phyloP scores from a whole-genome alignment of 2,113 vertebrate genomes.

The Myiagra hebetior region DNA sequence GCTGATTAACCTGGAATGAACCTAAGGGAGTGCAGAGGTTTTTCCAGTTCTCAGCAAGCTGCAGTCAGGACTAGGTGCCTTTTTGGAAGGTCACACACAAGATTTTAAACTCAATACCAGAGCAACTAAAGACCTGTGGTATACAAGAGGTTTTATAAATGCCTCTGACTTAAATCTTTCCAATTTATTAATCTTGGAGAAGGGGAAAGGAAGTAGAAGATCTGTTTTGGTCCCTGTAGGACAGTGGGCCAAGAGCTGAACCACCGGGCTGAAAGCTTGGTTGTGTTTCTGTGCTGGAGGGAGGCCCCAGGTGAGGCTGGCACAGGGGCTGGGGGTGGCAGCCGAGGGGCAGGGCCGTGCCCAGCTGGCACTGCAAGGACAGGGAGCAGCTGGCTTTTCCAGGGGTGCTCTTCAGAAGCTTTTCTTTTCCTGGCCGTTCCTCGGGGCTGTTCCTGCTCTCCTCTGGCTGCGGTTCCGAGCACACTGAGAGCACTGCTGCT shows the following conservation, averaged over 20 bases:
- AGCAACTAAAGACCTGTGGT: not conserved
- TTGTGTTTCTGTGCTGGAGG: not conserved
- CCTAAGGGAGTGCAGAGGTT: not conserved
- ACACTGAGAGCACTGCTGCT: not conserved
- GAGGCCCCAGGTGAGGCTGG: not conserved
- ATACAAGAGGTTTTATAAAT: not conserved
- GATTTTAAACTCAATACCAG: not conserved
- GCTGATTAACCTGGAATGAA: slow-evolving; percentile 46
- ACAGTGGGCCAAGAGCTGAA: not conserved
- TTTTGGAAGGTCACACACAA: not conserved
- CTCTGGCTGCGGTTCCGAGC: not conserved
- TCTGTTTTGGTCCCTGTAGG: not conserved
- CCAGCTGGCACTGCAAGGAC: not conserved
- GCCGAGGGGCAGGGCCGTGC: accelerated
- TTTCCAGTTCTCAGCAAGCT: not conserved
- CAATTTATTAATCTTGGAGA: not conserved
- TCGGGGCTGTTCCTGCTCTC: not conserved
- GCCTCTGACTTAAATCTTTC: not conserved
- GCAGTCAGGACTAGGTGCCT: not conserved
- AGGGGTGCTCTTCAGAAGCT: not conserved
- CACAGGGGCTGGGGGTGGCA: not conserved
- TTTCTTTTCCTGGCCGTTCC: not conserved
- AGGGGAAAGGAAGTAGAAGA: not conserved
- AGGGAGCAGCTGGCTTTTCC: not conserved
- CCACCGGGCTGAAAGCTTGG: not conserved